phyloP scores from a whole-genome alignment of 2,888 invertebrate species.

The Hybos culiciformis region DNA sequence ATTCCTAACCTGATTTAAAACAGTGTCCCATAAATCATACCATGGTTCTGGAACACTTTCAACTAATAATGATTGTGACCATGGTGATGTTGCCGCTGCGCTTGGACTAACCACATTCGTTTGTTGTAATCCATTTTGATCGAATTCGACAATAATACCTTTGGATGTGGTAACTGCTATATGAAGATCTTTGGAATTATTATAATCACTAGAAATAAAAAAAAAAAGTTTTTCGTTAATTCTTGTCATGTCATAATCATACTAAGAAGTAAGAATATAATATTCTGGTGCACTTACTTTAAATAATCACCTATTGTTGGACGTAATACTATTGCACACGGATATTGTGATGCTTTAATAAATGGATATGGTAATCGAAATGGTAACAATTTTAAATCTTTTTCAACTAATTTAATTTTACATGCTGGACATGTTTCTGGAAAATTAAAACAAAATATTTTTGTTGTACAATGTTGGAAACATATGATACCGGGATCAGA shows the following conservation, averaged over 20 bases:
- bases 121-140: slow-evolving; percentile 55
- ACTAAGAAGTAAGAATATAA: too few relatives aligned
- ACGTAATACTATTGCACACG: slow-evolving; percentile 70
- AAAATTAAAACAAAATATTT: slow-evolving; percentile 68
- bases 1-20: slow-evolving; percentile 43
- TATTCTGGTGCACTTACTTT: slow-evolving; percentile 46
- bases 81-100: slow-evolving; percentile 30
- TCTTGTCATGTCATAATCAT: too few relatives aligned
- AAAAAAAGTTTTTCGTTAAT: too few relatives aligned
- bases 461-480: slow-evolving; percentile 76
- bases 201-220: slow-evolving; percentile 52
- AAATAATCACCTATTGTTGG: slow-evolving; percentile 81
- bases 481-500: slow-evolving; percentile 73
- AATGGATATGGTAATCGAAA: slow-evolving; percentile 82
- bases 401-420: slow-evolving; percentile 43
- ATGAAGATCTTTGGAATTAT: slow-evolving; percentile 71
- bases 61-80: slow-evolving; percentile 57
- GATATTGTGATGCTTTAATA: slow-evolving; percentile 62
- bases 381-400: slow-evolving; percentile 51
- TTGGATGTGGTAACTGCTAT: slow-evolving; percentile 77
- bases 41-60: slow-evolving; percentile 51
- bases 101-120: neutral
- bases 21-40: slow-evolving; percentile 55
- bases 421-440: slow-evolving; percentile 71
- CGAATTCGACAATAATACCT: slow-evolving; percentile 72